Percentiles rank a stretch among this genome's conserved stretches.
phyloP scores from a whole-genome alignment of 2,113 vertebrate genomes.

The Cryptomyrus ogoouensis region DNA sequence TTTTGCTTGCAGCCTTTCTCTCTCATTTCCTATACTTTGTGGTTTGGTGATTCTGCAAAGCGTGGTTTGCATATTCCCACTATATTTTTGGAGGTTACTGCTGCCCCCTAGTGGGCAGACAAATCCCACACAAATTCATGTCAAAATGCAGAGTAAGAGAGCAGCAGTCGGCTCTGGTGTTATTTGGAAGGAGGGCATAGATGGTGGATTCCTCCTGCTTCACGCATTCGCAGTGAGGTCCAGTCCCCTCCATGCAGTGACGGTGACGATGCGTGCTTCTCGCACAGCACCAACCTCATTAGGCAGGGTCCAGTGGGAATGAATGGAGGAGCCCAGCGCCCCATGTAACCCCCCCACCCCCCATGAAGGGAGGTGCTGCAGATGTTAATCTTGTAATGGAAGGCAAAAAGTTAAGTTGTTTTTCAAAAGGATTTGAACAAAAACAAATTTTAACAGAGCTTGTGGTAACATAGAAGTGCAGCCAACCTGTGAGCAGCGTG shows the following conservation, averaged over 20 bases:
- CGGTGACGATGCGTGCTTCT: not conserved
- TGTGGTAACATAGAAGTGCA: not conserved
- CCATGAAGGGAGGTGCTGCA: not conserved
- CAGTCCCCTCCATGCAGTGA: not conserved
- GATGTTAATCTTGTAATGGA: not conserved
- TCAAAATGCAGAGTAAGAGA: not conserved
- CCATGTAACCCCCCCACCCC: not conserved
- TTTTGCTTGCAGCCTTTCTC: not conserved
- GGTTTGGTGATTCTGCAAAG: not conserved
- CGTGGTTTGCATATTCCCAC: not conserved
- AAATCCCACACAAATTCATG: not conserved
- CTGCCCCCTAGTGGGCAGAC: slow-evolving; percentile 6
- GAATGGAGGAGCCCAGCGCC: not conserved
- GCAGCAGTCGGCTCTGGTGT: not conserved
- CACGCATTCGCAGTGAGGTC: not conserved
- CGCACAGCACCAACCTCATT: not conserved
- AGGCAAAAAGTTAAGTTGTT: not conserved
- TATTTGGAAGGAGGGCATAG: not conserved
- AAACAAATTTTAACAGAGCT: not conserved
- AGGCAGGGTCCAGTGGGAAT: not conserved
- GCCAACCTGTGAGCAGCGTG: not conserved
- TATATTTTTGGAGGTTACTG: not conserved
- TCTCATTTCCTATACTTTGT: not conserved
- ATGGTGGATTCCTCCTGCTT: not conserved
- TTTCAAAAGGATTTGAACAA: not conserved